Percentiles rank a stretch among this genome's conserved stretches.
These are phyloP conservation scores for Cyphomyrmex costatus DNA, from an alignment of 1,140 invertebrate genomes.

Conservation along the genomic window DNA sequence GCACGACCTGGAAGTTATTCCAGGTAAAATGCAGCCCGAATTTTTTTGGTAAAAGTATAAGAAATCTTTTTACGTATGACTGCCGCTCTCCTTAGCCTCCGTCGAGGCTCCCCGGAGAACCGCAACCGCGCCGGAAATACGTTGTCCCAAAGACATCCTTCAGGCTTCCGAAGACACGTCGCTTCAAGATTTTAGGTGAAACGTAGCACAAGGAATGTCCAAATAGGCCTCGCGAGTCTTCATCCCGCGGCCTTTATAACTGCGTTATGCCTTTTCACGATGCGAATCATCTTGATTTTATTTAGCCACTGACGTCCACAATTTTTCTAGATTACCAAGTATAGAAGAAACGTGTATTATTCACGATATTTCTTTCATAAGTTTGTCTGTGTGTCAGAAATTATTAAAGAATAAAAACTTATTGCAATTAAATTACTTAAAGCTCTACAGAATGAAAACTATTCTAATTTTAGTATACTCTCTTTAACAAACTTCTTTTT, in stretches of 20 bases:
- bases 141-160: slow-evolving; percentile 76
- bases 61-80: slow-evolving; percentile 68
- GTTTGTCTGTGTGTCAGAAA: background rate
- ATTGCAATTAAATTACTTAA: background rate
- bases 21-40: slow-evolving; percentile 46
- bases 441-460: background rate
- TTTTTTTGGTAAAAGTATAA: slow-evolving; percentile 46
- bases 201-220: slow-evolving; percentile 47
- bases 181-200: slow-evolving; percentile 55
- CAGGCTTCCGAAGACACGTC: slow-evolving; percentile 10
- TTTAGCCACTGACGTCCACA: background rate
- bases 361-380: background rate
- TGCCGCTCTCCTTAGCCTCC: slow-evolving; percentile 62
- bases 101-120: slow-evolving; percentile 70
- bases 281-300: slow-evolving; percentile 16
- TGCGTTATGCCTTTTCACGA: background rate
- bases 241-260: slow-evolving; percentile 67
- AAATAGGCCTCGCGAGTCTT: slow-evolving; percentile 8
- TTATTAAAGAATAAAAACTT: slow-evolving; percentile 10
- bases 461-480: background rate
- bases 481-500: background rate
- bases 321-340: slow-evolving; percentile 31
- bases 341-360: background rate
- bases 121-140: slow-evolving; percentile 74
- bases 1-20: slow-evolving; percentile 74